Conservation (phyloP, 2,797 vertebrate genomes). For the Urophycis tenuis region DNA sequence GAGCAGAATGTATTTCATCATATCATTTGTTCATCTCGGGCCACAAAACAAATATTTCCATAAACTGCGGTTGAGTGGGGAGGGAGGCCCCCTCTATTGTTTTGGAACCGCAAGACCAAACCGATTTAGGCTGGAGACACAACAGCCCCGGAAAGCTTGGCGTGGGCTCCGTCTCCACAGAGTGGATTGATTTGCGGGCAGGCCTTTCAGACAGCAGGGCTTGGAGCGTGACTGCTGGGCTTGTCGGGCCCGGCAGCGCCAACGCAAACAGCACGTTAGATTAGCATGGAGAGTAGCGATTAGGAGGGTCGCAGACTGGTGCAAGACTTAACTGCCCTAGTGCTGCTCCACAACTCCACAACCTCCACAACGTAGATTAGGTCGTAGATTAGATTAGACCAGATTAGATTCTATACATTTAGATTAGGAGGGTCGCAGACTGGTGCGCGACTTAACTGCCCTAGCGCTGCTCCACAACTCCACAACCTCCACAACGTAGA, state of each 20-base stretch:
- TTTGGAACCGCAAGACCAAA: constrained; percentile 53
- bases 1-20: constrained; percentile 48
- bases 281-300: constrained; percentile 25
- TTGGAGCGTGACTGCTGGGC: constrained; percentile 33
- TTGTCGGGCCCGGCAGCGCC: constrained; percentile 31
- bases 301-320: neutral
- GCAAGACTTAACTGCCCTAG: neutral
- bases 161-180: constrained; percentile 46
- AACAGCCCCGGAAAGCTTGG: constrained; percentile 47
- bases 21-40: constrained; percentile 53
- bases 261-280: constrained; percentile 35
- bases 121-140: constrained; percentile 49
- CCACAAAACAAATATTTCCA: constrained; percentile 61
- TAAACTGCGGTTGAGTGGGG: constrained; percentile 52
- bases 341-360: neutral
- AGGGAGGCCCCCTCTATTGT: constrained; percentile 56
- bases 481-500: too few relatives aligned
- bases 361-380: too few relatives aligned
- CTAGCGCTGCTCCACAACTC: neutral
- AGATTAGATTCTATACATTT: too few relatives aligned
- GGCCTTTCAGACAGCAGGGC: constrained; percentile 29
- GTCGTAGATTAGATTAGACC: too few relatives aligned
- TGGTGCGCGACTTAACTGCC: neutral
- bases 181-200: constrained; percentile 52
- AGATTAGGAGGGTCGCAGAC: neutral